Evolutionary conservation across 2,888 invertebrate species (phyloP).

Genomic region (Watsonalla cultraria): DNA sequence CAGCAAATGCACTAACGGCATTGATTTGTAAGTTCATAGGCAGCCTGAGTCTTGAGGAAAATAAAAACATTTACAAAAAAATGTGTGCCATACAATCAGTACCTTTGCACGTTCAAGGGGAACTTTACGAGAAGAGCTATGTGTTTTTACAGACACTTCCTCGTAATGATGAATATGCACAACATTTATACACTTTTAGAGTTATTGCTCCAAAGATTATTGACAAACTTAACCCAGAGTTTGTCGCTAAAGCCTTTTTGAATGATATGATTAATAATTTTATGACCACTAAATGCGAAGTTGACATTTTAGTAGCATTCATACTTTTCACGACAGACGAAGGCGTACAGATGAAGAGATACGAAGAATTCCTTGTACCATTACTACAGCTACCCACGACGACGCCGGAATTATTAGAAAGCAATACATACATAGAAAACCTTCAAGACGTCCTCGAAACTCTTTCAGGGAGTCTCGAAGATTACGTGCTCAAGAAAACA

Average conservation of each 20-base stretch:
- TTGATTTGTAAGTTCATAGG: conserved; percentile 47
- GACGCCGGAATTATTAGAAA: conserved; percentile 29
- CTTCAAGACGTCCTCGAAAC: conserved; percentile 26
- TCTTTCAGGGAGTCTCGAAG: conserved; percentile 29
- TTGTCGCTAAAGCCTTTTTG: conserved; percentile 34
- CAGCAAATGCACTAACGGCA: conserved; percentile 35
- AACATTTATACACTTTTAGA: conserved; percentile 20
- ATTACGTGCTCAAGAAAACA: conserved; percentile 22
- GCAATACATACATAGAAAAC: conserved; percentile 18
- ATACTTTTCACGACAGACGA: conserved; percentile 36
- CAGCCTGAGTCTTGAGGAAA: conserved; percentile 45
- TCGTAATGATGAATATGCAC: conserved; percentile 16
- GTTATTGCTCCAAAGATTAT: conserved; percentile 35
- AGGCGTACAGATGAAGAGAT: conserved; percentile 37
- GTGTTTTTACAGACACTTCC: conserved; percentile 38
- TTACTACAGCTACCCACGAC: conserved; percentile 32
- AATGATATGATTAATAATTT: conserved; percentile 37
- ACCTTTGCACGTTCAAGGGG: conserved; percentile 32
- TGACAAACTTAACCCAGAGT: conserved; percentile 34
- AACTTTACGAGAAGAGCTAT: conserved; percentile 45
- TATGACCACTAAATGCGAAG: conserved; percentile 14
- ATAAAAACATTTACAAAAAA: conserved; percentile 43
- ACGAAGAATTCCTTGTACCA: conserved; percentile 35
- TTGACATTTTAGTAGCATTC: conserved; percentile 25
- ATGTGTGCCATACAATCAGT: conserved; percentile 30